Evolutionary conservation across 37 sponge, comb jelly and placozoan species (phyloP), one percentile per base, ranked within the genome.

Genomic region (Halichondria panicea): DNA sequence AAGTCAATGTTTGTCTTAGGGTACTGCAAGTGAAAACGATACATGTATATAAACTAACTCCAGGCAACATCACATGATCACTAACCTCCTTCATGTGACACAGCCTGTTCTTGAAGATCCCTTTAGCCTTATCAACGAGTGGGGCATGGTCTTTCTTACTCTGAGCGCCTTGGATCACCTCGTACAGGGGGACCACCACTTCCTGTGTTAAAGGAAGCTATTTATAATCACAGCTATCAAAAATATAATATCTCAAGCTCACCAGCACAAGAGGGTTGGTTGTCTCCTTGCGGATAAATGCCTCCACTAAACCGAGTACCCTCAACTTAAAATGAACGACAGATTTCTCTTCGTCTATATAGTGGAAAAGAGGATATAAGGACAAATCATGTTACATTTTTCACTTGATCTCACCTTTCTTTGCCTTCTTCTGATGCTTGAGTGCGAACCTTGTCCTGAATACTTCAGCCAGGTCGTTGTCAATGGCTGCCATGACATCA

Each of bases 401-500:
- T 21, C 8, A 4, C 24, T 15, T 45, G 19, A 30, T 3, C 25
- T 69, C n/a, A 86, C 86, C 74, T 74, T 79, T 86, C 61, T 67
- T 73, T 59, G 60, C 52, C 45, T 87, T 87, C 55, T 75, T 87
- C 33, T 63, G 57, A 42, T 63, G 55, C 39, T 72, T 64, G 7
- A 28, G 13, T 27, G 54, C 57, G 28, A 70, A 43, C 43, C 76
- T 39, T 13, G 25, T 69, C 22, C 68, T 73, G 45, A 91, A 87
- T 21, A 55, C 88, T n/a, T 56, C 84, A 7, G 87, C 67, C 2
- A 91, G 66, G 11, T 84, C 92, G 22, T 77, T 42, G 43, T 91
- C 92, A 4, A 87, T 56, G 1, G 52, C 43, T 76, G 64, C 50
- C 92, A 91, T 91, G 0, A 66, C 83, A 5, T 86, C 92, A 64